Base-by-base conservation (phyloP, 92 coral and sea anemone species). In the Parazoanthus atlanticus region DNA sequence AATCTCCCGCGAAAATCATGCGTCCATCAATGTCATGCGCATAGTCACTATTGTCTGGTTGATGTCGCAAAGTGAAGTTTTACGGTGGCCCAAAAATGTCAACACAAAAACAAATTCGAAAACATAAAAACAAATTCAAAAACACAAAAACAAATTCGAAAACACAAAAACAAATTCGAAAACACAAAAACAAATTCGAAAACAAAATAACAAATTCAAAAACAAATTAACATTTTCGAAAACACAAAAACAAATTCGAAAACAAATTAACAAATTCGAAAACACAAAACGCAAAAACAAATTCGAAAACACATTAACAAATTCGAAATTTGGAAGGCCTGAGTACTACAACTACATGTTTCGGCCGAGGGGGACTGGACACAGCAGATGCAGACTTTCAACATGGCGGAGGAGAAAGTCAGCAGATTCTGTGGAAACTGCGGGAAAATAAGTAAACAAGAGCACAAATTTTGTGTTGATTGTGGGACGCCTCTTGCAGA, bases 401-500 rank as follows among this genome's bases (percentile, higher is more conserved):
- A 79, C 67, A 79, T 79, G 83, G 83, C 83, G 66, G 65, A 78
- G 33, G 82, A 64, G 13, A 78, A 26, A 79, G 69, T 46, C 65
- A 58, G 84, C 65, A 56, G 67, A 3, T 49, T 79, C 69, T 79
- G 36, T 47, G 40, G 38, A 47, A 30, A 56, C 71, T 30, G 72
- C 47, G 43, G 72, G 71, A 80, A 80, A 80, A 56, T 49, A 54
- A 17, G 69, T 61, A 80, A 54, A 80, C 71, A 56, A 80, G 85
- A 80, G 41, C 70, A 80, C 85, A 80, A 56, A 80, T 80, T 80
- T 56, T 80, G 85, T 79, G 83, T 79, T 52, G 19, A 54, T 47
- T 79, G 83, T 56, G 85, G 85, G 41, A 80, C 47, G 85, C 85
- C 86, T 19, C 76, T 86, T 81, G 74, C 56, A 81, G 74, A 61